Conservation (phyloP, 1,140 invertebrate species). For the Dreissena polymorpha region DNA sequence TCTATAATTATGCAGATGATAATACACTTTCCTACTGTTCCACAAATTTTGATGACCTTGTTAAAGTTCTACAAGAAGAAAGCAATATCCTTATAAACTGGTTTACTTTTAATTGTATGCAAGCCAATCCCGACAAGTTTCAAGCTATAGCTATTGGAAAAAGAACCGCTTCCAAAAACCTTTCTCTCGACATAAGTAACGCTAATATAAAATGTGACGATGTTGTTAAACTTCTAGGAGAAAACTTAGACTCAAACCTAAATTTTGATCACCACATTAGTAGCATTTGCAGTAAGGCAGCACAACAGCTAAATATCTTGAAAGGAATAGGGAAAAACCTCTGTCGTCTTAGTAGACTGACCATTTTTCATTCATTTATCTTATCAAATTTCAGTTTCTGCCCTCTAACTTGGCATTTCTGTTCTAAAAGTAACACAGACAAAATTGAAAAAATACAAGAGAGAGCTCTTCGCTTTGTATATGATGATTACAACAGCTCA, state of each 20-base stretch:
- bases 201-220: slow-evolving; percentile 14
- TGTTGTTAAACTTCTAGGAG: slow-evolving; percentile 28
- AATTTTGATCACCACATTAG: slow-evolving; percentile 26
- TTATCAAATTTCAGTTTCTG: slow-evolving; percentile 39
- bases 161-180: background rate
- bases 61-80: background rate
- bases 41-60: slow-evolving; percentile 1
- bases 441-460: background rate
- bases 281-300: slow-evolving; percentile 25
- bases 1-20: slow-evolving; percentile 42
- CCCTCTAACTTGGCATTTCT: background rate
- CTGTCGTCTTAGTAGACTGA: slow-evolving; percentile 4
- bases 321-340: slow-evolving; percentile 13
- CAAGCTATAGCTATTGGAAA: slow-evolving; percentile 38
- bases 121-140: slow-evolving; percentile 33
- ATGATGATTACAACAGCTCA: no score
- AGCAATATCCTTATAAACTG: slow-evolving; percentile 2
- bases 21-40: slow-evolving; percentile 19
- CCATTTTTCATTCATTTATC: slow-evolving; percentile 37
- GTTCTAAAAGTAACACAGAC: slow-evolving; percentile 2
- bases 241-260: slow-evolving; percentile 2
- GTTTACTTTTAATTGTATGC: slow-evolving; percentile 20
- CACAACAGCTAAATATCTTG: slow-evolving; percentile 23
- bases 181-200: slow-evolving; percentile 1
- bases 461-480: slow-evolving; percentile 5